phyloP scores from a whole-genome alignment of 2,888 invertebrate genomes.

The Eupithecia insigniata region DNA sequence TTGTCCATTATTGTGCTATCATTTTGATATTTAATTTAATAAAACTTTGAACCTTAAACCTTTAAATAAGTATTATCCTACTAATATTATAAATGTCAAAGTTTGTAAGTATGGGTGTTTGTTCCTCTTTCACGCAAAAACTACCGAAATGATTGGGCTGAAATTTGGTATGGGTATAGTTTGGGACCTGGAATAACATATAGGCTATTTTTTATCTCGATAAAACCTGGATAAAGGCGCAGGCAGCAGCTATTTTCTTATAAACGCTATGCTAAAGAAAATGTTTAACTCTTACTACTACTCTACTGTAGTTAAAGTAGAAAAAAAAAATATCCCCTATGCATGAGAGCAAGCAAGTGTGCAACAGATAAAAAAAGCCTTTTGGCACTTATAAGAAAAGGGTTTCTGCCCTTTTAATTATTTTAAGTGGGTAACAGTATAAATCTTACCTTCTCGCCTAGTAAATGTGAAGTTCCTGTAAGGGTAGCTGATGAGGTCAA shows the following conservation, averaged over 20 bases:
- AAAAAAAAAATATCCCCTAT: background rate
- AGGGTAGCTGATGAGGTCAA: slow-evolving; percentile 94
- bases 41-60: background rate
- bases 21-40: background rate
- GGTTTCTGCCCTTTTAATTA: background rate
- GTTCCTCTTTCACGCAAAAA: too few relatives aligned
- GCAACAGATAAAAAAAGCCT: background rate
- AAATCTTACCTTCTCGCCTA: slow-evolving; percentile 88
- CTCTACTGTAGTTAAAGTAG: too few relatives aligned
- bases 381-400: background rate
- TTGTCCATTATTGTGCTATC: background rate
- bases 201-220: too few relatives aligned
- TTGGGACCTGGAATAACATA: too few relatives aligned
- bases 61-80: too few relatives aligned
- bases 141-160: too few relatives aligned
- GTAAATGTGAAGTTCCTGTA: slow-evolving; percentile 92
- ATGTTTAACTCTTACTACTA: too few relatives aligned
- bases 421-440: background rate
- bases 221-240: too few relatives aligned
- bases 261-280: background rate
- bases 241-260: background rate
- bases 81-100: too few relatives aligned
- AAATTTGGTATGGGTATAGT: too few relatives aligned
- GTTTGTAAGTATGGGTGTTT: too few relatives aligned
- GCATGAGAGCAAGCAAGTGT: background rate